Evolutionary conservation across 2,113 vertebrate species (phyloP).

Genomic region (Ascaphus truei): DNA sequence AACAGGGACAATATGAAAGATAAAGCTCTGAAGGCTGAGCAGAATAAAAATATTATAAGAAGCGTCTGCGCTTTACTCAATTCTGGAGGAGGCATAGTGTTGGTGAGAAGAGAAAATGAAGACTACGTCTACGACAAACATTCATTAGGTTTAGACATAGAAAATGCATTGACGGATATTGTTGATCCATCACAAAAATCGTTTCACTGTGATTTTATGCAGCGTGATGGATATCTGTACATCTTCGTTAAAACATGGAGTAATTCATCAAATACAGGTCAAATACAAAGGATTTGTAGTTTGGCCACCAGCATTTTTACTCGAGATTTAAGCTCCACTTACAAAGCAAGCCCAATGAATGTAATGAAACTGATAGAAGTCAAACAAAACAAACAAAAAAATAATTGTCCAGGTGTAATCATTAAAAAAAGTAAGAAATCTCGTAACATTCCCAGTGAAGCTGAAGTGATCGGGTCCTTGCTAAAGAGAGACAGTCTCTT

Average conservation of each 20-base stretch:
- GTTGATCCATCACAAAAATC: background rate
- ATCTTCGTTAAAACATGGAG: constrained; percentile 54
- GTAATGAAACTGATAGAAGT: background rate
- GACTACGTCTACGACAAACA: constrained; percentile 30
- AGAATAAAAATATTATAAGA: constrained; percentile 19
- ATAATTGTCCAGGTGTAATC: too few relatives aligned
- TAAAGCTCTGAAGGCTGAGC: background rate
- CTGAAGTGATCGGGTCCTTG: background rate
- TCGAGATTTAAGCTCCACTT: background rate
- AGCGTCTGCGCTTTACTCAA: constrained; percentile 45
- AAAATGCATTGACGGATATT: constrained; percentile 39
- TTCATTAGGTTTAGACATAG: constrained; percentile 42
- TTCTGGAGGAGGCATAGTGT: constrained; percentile 51
- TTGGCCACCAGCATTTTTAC: background rate
- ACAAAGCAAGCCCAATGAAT: background rate
- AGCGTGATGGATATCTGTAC: constrained; percentile 16
- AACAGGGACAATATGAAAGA: constrained; percentile 34
- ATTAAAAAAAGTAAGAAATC: too few relatives aligned
- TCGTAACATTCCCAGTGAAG: too few relatives aligned
- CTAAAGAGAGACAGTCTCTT: background rate
- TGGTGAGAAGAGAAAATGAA: constrained; percentile 26
- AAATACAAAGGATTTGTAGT: background rate
- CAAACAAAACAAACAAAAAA: background rate
- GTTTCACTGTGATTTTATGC: constrained; percentile 37
- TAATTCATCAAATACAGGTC: constrained; percentile 10